phyloP scores from a whole-genome alignment of 1,140 invertebrate genomes.

The Rhagoletis zephyria region DNA sequence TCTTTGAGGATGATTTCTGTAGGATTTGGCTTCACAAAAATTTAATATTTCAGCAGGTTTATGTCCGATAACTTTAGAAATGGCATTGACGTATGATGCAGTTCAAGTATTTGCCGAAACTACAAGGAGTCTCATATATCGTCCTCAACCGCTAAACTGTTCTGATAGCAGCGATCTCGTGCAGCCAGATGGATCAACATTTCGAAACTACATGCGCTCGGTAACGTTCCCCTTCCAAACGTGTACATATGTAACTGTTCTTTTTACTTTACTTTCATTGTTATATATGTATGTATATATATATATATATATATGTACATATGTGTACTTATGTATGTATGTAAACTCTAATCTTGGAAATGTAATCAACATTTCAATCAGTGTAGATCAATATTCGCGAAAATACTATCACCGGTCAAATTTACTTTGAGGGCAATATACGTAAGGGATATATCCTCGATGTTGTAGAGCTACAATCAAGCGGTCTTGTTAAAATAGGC shows the following conservation, averaged over 20 bases:
- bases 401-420: slow-evolving; percentile 82
- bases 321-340: too few relatives aligned
- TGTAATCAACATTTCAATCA: neutral
- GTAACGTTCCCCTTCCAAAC: slow-evolving; percentile 74
- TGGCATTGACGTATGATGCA: slow-evolving; percentile 86
- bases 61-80: slow-evolving; percentile 76
- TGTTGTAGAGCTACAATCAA: slow-evolving; percentile 81
- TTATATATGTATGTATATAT: too few relatives aligned
- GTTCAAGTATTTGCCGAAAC: slow-evolving; percentile 80
- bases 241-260: neutral
- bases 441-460: slow-evolving; percentile 86
- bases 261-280: neutral
- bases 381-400: slow-evolving; percentile 64
- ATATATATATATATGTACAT: too few relatives aligned
- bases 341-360: too few relatives aligned
- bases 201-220: slow-evolving; percentile 84
- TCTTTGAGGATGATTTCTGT: too few relatives aligned
- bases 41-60: slow-evolving; percentile 60
- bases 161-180: slow-evolving; percentile 65
- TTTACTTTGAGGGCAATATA: slow-evolving; percentile 89
- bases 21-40: too few relatives aligned
- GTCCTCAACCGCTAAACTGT: slow-evolving; percentile 75
- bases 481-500: slow-evolving; percentile 82
- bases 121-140: slow-evolving; percentile 65
- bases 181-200: slow-evolving; percentile 79